phyloP scores from a whole-genome alignment of 2,888 invertebrate species.

The Nemotelus pantherinus region DNA sequence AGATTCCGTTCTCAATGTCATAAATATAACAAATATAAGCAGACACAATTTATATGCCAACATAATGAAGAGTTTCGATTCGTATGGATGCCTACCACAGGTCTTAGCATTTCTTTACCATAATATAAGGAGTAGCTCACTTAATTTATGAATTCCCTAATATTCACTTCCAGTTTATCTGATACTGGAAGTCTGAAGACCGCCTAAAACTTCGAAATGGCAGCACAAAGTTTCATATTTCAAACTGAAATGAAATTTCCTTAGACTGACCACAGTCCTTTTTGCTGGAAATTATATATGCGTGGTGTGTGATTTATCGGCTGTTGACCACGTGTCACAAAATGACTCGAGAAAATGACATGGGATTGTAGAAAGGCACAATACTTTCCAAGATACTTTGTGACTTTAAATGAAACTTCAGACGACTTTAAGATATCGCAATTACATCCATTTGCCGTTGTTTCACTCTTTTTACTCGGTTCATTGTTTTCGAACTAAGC shows the following conservation, averaged over 20 bases:
- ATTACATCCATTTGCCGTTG: slow-evolving; percentile 17
- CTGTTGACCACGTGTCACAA: slow-evolving; percentile 18
- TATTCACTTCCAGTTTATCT: no score
- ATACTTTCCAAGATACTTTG: not conserved
- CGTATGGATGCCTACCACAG: no score
- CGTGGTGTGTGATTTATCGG: slow-evolving; percentile 14
- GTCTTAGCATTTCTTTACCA: no score
- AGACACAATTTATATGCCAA: no score
- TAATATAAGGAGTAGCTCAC: no score
- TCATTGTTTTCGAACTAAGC: slow-evolving; percentile 39
- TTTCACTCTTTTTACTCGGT: not conserved
- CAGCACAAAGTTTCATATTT: no score
- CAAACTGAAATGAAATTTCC: slow-evolving; percentile 1
- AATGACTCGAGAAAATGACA: not conserved
- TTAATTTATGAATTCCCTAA: no score
- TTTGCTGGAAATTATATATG: not conserved
- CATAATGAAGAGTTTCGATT: no score
- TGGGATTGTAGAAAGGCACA: not conserved
- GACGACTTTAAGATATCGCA: slow-evolving; percentile 23
- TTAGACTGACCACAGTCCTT: slow-evolving; percentile 16
- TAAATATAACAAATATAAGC: no score
- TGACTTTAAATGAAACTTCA: slow-evolving; percentile 35
- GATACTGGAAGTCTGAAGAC: no score
- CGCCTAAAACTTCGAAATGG: no score
- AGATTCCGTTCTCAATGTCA: no score